Base-by-base conservation (phyloP, 2,113 vertebrate genomes). In the Struthio camelus region DNA sequence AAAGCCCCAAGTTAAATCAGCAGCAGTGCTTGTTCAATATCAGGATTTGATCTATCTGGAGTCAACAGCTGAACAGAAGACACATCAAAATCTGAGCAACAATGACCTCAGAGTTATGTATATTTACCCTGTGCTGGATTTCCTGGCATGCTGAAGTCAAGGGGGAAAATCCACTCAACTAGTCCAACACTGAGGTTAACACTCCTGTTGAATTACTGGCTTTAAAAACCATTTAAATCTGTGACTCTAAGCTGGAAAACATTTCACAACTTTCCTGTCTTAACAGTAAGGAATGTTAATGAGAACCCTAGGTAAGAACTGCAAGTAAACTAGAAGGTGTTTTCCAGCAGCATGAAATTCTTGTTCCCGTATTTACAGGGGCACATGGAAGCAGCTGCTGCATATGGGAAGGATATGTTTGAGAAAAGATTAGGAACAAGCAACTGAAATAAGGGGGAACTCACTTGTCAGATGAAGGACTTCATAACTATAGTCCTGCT, bases 91-190 rank as follows among this genome's bases (percentile, higher is more conserved):
- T 87, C 51, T 64, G 44, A 93, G 70, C 48, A 95, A 70, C 36
- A 51, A 34, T 92, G 85, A 96, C 85, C 87, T 97, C 93, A 96
- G 93, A 85, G 65, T 64, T 94, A 90, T 87, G 75, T 95, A 70
- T 96, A 70, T 96, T 98, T 97, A 84, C 88, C 59, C 66, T 85
- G n/a, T 76, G n/a, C 83, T 97, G 71, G 82, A 94, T 97, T 97
- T 96, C 87, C 66, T 89, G 88, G 87, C 84, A 87, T 71, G 64
- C 36, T 75, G 82, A 80, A 93, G 67, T 58, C 95, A 95, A 61
- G 50, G 51, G 70, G 50, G 24, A 79, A 92, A 53, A 89, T 79
- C 1, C 3, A n/a, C 53, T 70, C 38, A 93, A 92, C 23, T 76
- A 72, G 67, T 67, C 48, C 62, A 83, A 32, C 38, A 65, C 50